phyloP scores from a whole-genome alignment of 2,113 vertebrate species.

The Montifringilla adamsi region DNA sequence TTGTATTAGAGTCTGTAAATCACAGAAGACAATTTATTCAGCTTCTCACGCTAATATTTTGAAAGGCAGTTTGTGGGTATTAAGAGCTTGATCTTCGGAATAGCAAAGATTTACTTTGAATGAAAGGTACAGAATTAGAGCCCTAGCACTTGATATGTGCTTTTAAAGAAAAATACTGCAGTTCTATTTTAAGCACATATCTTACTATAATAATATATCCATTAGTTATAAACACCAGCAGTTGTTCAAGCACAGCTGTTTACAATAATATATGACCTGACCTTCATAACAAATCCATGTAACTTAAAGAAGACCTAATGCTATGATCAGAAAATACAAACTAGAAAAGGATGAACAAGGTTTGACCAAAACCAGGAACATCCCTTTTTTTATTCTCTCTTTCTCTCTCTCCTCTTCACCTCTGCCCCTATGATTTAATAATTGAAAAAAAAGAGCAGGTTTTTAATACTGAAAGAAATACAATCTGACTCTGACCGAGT shows the following conservation, averaged over 20 bases:
- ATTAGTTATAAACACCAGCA: neutral
- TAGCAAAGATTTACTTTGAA: neutral
- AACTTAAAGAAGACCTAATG: neutral
- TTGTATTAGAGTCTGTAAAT: neutral
- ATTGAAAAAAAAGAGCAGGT: neutral
- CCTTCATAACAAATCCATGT: neutral
- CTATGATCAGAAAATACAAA: neutral
- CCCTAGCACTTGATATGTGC: neutral
- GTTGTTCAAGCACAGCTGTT: neutral
- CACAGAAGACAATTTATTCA: neutral
- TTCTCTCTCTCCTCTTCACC: neutral
- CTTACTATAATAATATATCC: neutral
- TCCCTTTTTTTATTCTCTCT: neutral
- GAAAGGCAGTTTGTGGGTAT: neutral
- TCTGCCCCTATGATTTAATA: neutral
- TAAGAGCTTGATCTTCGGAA: slow-evolving; percentile 13
- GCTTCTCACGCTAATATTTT: neutral
- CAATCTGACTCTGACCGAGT: neutral
- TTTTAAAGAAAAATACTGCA: neutral
- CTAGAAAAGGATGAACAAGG: neutral
- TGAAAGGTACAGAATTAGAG: neutral
- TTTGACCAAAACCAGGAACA: neutral
- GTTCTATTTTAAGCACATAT: neutral
- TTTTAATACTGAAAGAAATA: neutral
- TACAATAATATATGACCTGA: neutral